phyloP scores from a whole-genome alignment of 2,113 vertebrate genomes.

The Canis aureus region DNA sequence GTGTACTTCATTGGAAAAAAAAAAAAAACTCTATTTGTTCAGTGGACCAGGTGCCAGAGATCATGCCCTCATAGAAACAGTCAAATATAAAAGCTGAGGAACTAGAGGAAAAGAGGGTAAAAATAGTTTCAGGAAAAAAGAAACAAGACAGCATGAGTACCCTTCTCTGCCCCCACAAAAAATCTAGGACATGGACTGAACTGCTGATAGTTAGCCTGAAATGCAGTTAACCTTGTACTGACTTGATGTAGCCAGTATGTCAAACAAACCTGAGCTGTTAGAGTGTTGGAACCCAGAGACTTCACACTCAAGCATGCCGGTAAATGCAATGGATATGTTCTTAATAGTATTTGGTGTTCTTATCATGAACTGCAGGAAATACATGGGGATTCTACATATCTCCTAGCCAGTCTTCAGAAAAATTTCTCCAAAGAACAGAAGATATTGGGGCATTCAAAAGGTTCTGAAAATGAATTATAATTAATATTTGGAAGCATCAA shows the following conservation, averaged over 20 bases:
- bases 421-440: not conserved
- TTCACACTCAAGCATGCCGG: not conserved
- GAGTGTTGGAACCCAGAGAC: not conserved
- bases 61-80: not conserved
- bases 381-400: not conserved
- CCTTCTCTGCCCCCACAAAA: not conserved
- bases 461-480: constrained; percentile 1
- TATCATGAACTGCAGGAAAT: not conserved
- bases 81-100: not conserved
- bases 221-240: not conserved
- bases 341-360: not conserved
- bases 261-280: not conserved
- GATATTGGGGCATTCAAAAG: not conserved
- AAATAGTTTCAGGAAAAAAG: not conserved
- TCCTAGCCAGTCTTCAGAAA: not conserved
- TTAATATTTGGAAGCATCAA: constrained; percentile 30
- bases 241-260: not conserved
- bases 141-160: not conserved
- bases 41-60: not conserved
- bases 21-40: not conserved
- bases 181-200: not conserved
- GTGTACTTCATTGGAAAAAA: not conserved
- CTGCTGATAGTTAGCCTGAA: not conserved
- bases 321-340: not conserved
- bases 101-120: not conserved